Percentiles rank a stretch among this genome's conserved stretches.
These are phyloP conservation scores for Drosophila bocqueti DNA, from an alignment of 1,140 invertebrate species.

Conservation along the genomic window DNA sequence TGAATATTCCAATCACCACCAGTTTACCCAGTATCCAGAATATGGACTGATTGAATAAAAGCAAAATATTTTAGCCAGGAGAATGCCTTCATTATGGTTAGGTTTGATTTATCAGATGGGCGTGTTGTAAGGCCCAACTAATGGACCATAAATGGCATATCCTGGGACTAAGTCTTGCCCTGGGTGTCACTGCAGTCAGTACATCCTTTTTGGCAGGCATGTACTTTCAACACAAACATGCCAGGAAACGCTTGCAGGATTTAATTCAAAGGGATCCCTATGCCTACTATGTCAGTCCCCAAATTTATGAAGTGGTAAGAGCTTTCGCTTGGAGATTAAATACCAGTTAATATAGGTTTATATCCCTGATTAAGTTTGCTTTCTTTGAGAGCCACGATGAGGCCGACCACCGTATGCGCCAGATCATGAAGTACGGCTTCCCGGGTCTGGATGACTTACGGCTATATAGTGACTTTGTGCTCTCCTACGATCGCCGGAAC, in stretches of 20 bases:
- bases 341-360: background rate
- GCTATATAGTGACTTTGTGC: conserved; percentile 95
- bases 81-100: conserved; percentile 4
- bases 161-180: conserved; percentile 33
- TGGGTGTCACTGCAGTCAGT: conserved; percentile 30
- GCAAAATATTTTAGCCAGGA: background rate
- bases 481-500: conserved; percentile 96
- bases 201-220: conserved; percentile 55
- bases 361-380: conserved; percentile 26
- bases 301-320: conserved; percentile 61
- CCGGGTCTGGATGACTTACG: conserved; percentile 94
- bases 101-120: background rate
- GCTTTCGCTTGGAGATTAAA: background rate
- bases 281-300: conserved; percentile 67
- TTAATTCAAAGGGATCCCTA: conserved; percentile 68
- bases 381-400: conserved; percentile 34
- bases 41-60: background rate
- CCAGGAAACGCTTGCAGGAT: conserved; percentile 36
- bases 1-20: background rate
- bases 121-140: background rate
- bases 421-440: conserved; percentile 97
- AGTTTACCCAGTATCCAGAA: background rate
- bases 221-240: conserved; percentile 65
- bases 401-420: conserved; percentile 85
- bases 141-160: conserved; percentile 52